A percentile compares a stretch with the other conserved stretches of the same genome.
phyloP scores from a whole-genome alignment of 2,797 vertebrate genomes.

The Sparus aurata region DNA sequence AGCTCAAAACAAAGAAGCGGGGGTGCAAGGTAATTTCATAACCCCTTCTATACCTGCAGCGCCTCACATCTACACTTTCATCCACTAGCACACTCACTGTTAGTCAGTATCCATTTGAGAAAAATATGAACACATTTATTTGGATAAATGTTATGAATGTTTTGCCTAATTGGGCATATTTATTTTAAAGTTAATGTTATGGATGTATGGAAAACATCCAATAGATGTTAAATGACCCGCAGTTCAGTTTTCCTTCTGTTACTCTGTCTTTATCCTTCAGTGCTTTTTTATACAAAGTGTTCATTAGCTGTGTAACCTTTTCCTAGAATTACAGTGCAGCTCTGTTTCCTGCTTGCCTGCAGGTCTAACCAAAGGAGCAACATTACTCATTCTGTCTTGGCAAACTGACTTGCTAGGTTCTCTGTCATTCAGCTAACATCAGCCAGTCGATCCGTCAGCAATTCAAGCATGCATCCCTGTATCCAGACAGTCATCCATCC shows the following conservation, averaged over 20 bases:
- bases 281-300: conserved; percentile 24
- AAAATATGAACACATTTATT: not conserved
- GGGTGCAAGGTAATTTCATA: conserved; percentile 33
- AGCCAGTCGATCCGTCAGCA: conserved; percentile 31
- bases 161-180: not conserved
- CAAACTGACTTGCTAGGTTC: conserved; percentile 17
- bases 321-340: conserved; percentile 56
- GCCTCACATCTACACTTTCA: conserved; percentile 47
- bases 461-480: conserved; percentile 9
- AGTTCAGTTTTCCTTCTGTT: not conserved
- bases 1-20: conserved; percentile 39
- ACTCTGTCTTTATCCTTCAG: conserved; percentile 11
- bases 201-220: not conserved
- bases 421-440: conserved; percentile 28
- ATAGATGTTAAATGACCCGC: not conserved
- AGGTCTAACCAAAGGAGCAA: conserved; percentile 28
- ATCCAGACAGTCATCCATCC: conserved; percentile 6
- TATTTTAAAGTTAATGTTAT: conserved; percentile 8
- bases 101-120: not conserved
- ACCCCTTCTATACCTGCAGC: conserved; percentile 23
- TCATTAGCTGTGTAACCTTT: conserved; percentile 65
- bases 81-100: conserved; percentile 20
- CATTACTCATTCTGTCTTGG: conserved; percentile 56
- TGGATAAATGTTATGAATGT: not conserved
- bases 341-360: conserved; percentile 37